Base-by-base conservation (phyloP, 2,888 invertebrate species). In the Drosophila melanosoma region DNA sequence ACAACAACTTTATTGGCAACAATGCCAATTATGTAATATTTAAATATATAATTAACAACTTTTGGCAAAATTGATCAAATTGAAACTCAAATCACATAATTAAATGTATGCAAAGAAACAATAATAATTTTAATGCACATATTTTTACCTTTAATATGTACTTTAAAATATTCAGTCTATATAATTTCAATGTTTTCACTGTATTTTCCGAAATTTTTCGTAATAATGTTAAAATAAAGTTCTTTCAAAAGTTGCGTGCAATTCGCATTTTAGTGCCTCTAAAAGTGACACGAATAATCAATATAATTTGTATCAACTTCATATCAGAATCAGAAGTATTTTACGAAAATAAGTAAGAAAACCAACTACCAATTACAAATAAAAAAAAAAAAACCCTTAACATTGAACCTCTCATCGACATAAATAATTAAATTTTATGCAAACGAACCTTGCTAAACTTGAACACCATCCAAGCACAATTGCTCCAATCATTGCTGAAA, bases 1-100 rank as follows among this genome's bases (percentile, higher is more conserved):
- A 26, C 26, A 29, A n/a, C 36, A 1, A 5, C 12, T 38, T 35
- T 17, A 36, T 17, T 11, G 8, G 23, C 36, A 54, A 26, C 20
- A 57, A 52, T 23, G 15, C 10, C 35, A 68, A 49, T 42, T 58
- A 69, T 69, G 33, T 33, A 49, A 56, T 40, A 56, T 26, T 54
- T 17, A 49, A 56, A 49, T 56, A 49, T 29, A 40, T 38, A 64
- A 33, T 23, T 33, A 29, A 17, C 45, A 26, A 29, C 2, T n/a
- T 12, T 36, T 11, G 15, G 10, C 12, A 7, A 38, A 61, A 26
- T 29, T 36, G n/a, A 32, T 58, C 26, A 60, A 20, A 45, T 20
- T 15, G 20, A 20, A 45, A 23, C 15, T 23, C 8, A 23, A 23
- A 23, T 23, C 23, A 23, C 45, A 15, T 20, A 15, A 20, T 20